Percentiles rank a stretch among this genome's conserved stretches.
phyloP scores from a whole-genome alignment of 2,113 vertebrate genomes.

The Otis tarda region DNA sequence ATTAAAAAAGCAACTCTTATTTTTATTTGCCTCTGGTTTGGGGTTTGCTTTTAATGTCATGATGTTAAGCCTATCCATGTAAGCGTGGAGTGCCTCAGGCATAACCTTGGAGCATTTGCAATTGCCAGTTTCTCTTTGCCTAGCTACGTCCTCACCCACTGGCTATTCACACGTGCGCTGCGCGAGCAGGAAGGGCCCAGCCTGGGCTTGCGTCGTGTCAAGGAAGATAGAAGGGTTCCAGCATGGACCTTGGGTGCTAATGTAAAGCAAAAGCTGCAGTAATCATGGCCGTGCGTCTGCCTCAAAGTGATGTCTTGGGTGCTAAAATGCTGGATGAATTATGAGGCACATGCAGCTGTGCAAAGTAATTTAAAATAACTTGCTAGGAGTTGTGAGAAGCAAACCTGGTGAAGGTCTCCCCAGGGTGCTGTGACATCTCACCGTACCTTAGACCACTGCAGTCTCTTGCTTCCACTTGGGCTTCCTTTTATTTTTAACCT shows the following conservation, averaged over 20 bases:
- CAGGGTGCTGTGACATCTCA: neutral
- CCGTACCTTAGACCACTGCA: accelerated
- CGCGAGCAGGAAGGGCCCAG: neutral
- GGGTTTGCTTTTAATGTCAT: neutral
- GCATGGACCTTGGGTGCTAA: accelerated
- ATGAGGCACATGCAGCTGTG: accelerated
- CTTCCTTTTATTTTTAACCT: conserved; percentile 45
- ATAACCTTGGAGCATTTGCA: neutral
- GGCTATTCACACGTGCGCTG: neutral
- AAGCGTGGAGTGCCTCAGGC: neutral
- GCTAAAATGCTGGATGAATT: neutral
- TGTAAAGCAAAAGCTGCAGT: too few species aligned
- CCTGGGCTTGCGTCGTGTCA: accelerated
- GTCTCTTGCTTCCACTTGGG: neutral
- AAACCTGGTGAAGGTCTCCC: neutral
- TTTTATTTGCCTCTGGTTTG: neutral
- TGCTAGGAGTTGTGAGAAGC: neutral
- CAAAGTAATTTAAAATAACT: neutral
- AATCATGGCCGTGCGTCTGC: accelerated
- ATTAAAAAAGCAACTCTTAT: neutral
- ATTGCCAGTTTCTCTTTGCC: neutral
- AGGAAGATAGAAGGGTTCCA: accelerated
- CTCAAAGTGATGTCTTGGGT: neutral
- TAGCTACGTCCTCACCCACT: neutral
- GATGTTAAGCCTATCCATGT: neutral